These are phyloP conservation scores for Girardinichthys multiradiatus DNA, from an alignment of 2,113 vertebrate genomes.

Conservation along the genomic window DNA sequence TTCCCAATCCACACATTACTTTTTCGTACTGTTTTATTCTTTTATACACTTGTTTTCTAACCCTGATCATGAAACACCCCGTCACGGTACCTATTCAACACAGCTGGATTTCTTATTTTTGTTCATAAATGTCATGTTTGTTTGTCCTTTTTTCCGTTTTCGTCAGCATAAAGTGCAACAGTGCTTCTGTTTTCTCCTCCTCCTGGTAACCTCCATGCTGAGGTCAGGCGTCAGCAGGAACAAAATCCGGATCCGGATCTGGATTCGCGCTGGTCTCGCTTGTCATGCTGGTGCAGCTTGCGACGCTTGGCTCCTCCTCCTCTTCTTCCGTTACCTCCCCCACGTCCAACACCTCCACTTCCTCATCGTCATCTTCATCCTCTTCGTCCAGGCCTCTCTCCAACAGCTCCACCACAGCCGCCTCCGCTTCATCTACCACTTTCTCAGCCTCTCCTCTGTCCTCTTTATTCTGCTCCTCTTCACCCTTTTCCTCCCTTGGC, in stretches of 20 bases:
- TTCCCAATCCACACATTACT: conserved; percentile 59
- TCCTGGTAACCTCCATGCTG: conserved; percentile 46
- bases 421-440: conserved; percentile 48
- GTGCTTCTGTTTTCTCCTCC: conserved; percentile 91
- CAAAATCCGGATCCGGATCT: conserved; percentile 43
- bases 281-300: conserved; percentile 59
- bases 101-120: conserved; percentile 62
- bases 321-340: conserved; percentile 69
- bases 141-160: conserved; percentile 59
- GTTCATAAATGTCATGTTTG: conserved; percentile 55
- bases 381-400: conserved; percentile 66
- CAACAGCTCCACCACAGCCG: conserved; percentile 49
- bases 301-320: conserved; percentile 68
- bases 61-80: conserved; percentile 70
- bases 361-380: conserved; percentile 64
- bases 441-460: conserved; percentile 16
- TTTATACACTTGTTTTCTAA: conserved; percentile 48
- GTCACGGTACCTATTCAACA: conserved; percentile 74
- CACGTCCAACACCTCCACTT: conserved; percentile 75
- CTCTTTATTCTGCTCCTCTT: conserved; percentile 46
- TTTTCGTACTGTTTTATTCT: conserved; percentile 30
- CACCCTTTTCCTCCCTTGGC: conserved; percentile 46
- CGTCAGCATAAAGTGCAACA: conserved; percentile 98
- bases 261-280: conserved; percentile 72
- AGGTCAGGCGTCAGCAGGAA: conserved; percentile 48